phyloP scores from a whole-genome alignment of 2,888 invertebrate genomes.

The Thera britannica region DNA sequence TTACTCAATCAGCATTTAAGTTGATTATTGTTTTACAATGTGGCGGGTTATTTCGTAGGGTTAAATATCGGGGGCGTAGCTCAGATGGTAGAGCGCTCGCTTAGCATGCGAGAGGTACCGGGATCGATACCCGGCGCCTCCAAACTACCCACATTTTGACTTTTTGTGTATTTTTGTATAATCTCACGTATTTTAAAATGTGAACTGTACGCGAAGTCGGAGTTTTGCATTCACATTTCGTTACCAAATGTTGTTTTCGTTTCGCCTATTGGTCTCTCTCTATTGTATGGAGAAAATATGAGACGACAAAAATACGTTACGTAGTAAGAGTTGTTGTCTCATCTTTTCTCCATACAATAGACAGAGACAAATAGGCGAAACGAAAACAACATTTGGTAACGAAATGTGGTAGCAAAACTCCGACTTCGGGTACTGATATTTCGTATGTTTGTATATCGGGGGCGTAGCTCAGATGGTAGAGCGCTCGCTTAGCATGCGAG shows the following conservation, averaged over 20 bases:
- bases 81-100: constrained; percentile 86
- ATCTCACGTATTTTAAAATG: constrained; percentile 16
- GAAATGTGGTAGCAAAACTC: too few species aligned
- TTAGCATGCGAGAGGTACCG: constrained; percentile 85
- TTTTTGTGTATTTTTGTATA: constrained; percentile 5
- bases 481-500: constrained; percentile 85
- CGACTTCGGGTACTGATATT: too few species aligned
- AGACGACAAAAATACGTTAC: too few species aligned
- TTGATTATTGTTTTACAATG: constrained; percentile 23
- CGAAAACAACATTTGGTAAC: too few species aligned
- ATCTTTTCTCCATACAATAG: too few species aligned
- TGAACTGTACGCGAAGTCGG: not conserved
- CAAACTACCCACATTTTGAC: constrained; percentile 49
- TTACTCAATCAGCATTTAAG: constrained; percentile 30
- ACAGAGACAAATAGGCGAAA: too few species aligned
- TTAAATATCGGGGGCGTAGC: constrained; percentile 50
- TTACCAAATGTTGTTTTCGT: too few species aligned
- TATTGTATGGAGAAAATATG: too few species aligned
- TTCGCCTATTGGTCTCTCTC: too few species aligned
- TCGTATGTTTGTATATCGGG: constrained; percentile 48
- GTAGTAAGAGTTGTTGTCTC: too few species aligned
- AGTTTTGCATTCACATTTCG: too few species aligned
- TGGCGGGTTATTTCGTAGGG: constrained; percentile 20
- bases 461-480: constrained; percentile 86
- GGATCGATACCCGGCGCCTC: constrained; percentile 85